Conservation (phyloP, 2,888 invertebrate species). For the Osedax fenrisi region DNA sequence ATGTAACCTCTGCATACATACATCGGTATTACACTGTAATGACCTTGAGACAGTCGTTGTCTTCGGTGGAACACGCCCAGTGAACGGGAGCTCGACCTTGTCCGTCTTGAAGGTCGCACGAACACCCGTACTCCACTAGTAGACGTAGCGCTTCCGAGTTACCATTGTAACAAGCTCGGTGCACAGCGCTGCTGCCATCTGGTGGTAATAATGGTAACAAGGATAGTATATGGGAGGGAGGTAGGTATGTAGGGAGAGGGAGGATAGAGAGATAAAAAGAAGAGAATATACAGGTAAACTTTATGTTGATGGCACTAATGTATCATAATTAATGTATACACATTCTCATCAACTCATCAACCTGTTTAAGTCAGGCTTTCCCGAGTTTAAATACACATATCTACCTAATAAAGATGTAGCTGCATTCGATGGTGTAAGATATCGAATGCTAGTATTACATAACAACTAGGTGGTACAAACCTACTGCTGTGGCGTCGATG, state of each 20-base stretch:
- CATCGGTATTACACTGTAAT: too few species aligned
- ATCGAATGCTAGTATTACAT: too few species aligned
- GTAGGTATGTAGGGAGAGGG: background rate
- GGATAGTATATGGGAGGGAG: background rate
- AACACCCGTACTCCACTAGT: slow-evolving; percentile 43
- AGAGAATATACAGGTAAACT: background rate
- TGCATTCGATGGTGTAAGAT: too few species aligned
- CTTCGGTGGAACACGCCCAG: slow-evolving; percentile 46
- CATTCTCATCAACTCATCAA: too few species aligned
- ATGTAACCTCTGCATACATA: background rate
- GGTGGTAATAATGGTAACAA: slow-evolving; percentile 26
- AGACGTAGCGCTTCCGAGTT: slow-evolving; percentile 42
- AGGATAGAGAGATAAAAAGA: background rate
- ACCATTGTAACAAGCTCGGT: slow-evolving; percentile 48
- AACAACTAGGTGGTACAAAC: too few species aligned
- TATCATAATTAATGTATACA: too few species aligned
- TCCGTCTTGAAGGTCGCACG: slow-evolving; percentile 42
- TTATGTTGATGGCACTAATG: too few species aligned
- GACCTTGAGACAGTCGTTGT: slow-evolving; percentile 41
- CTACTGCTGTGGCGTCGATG: slow-evolving; percentile 44
- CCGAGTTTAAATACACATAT: too few species aligned
- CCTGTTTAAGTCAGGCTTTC: too few species aligned
- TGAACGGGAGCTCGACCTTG: slow-evolving; percentile 47
- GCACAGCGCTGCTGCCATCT: slow-evolving; percentile 50
- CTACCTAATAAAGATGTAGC: too few species aligned